Conservation (phyloP, 2,797 vertebrate species). For the Chanos chanos region DNA sequence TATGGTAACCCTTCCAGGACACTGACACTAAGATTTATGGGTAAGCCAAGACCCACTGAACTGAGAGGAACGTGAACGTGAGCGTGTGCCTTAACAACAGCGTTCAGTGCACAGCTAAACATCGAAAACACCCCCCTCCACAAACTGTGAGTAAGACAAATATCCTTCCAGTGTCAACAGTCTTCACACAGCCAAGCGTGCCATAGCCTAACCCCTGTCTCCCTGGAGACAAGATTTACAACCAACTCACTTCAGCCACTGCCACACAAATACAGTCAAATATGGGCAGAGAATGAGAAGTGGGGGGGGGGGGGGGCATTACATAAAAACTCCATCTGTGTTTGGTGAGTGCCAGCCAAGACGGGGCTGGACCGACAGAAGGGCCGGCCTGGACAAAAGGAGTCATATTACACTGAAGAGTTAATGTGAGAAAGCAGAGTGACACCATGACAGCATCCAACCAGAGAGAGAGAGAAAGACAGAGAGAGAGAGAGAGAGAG, state of each 20-base stretch:
- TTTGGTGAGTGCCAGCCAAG: too few relatives aligned
- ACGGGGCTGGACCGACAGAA: too few relatives aligned
- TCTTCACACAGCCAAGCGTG: constrained; percentile 67
- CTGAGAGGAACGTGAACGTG: constrained; percentile 68
- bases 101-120: constrained; percentile 65
- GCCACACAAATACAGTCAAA: neutral
- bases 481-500: neutral
- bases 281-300: neutral
- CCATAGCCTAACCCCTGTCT: constrained; percentile 74
- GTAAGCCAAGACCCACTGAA: constrained; percentile 64
- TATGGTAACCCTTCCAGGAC: neutral
- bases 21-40: constrained; percentile 55
- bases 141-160: too few relatives aligned
- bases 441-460: neutral
- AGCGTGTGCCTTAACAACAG: constrained; percentile 68
- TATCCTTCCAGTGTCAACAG: constrained; percentile 68
- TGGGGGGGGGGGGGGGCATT: too few relatives aligned
- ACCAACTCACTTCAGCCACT: too few relatives aligned
- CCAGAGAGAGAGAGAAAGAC: neutral
- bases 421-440: neutral
- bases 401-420: neutral
- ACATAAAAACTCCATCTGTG: too few relatives aligned
- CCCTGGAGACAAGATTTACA: too few relatives aligned
- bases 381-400: constrained; percentile 16
- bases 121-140: too few relatives aligned